A percentile compares a stretch with the other conserved stretches of the same genome.
phyloP scores from a whole-genome alignment of 1,140 invertebrate genomes.

The Fopius arisanus region DNA sequence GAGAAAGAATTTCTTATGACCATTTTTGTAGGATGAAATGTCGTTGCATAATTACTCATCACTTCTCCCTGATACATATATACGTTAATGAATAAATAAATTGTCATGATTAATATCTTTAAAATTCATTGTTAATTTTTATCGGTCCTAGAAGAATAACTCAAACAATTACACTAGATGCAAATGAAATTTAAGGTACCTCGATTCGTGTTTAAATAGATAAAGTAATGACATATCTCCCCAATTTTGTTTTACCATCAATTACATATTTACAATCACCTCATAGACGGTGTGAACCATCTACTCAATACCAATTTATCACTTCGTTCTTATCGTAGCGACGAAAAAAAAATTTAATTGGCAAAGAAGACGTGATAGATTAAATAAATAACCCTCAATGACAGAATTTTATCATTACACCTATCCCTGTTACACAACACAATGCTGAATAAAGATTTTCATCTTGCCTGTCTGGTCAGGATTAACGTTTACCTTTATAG shows the following conservation, averaged over 20 bases:
- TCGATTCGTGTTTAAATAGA: not conserved
- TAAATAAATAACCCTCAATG: not conserved
- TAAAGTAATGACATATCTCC: slow-evolving; percentile 18
- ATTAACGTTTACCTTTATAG: not conserved
- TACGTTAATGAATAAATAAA: not conserved
- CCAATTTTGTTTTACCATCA: slow-evolving; percentile 38
- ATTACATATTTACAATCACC: slow-evolving; percentile 55
- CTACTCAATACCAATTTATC: slow-evolving; percentile 5
- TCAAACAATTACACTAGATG: not conserved
- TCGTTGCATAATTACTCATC: not conserved
- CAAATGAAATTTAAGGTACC: not conserved
- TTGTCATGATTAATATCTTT: not conserved
- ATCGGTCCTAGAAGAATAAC: not conserved
- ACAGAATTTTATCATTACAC: not conserved
- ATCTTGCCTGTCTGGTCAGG: not conserved
- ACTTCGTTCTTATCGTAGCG: not conserved
- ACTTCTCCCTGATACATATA: not conserved
- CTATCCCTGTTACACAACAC: not conserved
- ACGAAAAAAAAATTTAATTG: not conserved
- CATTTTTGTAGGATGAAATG: not conserved
- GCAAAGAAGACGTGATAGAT: not conserved
- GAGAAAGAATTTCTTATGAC: too few species aligned
- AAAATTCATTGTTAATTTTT: not conserved
- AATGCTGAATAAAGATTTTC: not conserved
- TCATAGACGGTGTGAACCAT: slow-evolving; percentile 24